Evolutionary conservation across 2,113 vertebrate species (phyloP).

Genomic region (Struthidea cinerea): DNA sequence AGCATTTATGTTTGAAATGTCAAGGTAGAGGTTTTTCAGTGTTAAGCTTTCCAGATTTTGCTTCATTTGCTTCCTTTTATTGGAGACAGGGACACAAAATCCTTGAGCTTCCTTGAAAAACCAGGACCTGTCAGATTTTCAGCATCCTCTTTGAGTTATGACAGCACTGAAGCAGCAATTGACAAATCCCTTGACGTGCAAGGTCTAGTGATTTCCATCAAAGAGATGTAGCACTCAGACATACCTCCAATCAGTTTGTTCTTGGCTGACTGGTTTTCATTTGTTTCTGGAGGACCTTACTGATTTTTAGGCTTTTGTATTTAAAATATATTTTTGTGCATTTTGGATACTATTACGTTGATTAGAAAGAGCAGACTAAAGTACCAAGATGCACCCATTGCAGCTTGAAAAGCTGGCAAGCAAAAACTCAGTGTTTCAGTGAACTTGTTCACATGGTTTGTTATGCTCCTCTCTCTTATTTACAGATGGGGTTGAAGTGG

Average conservation of each 20-base stretch:
- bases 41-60: background rate
- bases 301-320: background rate
- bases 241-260: background rate
- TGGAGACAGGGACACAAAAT: background rate
- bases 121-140: background rate
- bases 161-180: background rate
- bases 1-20: background rate
- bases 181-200: background rate
- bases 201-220: slow-evolving; percentile 4
- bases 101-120: background rate
- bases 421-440: background rate
- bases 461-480: background rate
- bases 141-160: background rate
- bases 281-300: background rate
- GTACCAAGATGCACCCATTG: background rate
- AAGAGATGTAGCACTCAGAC: background rate
- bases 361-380: background rate
- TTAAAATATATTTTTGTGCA: background rate
- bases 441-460: background rate
- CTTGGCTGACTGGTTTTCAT: background rate
- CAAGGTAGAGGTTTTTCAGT: background rate
- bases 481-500: background rate
- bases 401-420: background rate
- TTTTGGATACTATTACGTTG: background rate
- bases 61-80: background rate